Conservation (phyloP, 2,113 vertebrate species). For the Zosterops japonicus region DNA sequence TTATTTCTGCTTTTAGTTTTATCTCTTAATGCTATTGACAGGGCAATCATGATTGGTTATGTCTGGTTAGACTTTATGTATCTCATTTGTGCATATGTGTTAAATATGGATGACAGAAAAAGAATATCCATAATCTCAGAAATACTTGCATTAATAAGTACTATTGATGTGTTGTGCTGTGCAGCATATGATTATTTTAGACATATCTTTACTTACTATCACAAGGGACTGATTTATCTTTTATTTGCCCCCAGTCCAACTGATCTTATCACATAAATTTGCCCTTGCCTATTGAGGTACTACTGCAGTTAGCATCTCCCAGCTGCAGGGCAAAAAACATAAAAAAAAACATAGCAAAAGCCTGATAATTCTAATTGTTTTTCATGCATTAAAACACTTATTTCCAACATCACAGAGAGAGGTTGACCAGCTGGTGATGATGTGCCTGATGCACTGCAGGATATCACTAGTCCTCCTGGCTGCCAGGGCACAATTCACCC, state of each 20-base stretch:
- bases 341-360: background rate
- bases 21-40: background rate
- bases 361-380: background rate
- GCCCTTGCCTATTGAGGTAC: background rate
- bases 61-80: background rate
- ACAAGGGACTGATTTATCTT: background rate
- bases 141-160: background rate
- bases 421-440: background rate
- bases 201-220: background rate
- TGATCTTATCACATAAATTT: background rate
- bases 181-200: background rate
- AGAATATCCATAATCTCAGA: background rate
- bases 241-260: background rate
- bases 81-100: fast-evolving
- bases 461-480: background rate
- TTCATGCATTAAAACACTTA: background rate
- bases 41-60: background rate
- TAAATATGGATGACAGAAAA: background rate
- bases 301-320: background rate
- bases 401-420: background rate
- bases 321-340: background rate
- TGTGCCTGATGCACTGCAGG: background rate
- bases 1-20: background rate
- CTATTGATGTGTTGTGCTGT: background rate
- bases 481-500: background rate